Base-by-base conservation (phyloP, 1,140 invertebrate genomes). In the Heliconius eleuchia region DNA sequence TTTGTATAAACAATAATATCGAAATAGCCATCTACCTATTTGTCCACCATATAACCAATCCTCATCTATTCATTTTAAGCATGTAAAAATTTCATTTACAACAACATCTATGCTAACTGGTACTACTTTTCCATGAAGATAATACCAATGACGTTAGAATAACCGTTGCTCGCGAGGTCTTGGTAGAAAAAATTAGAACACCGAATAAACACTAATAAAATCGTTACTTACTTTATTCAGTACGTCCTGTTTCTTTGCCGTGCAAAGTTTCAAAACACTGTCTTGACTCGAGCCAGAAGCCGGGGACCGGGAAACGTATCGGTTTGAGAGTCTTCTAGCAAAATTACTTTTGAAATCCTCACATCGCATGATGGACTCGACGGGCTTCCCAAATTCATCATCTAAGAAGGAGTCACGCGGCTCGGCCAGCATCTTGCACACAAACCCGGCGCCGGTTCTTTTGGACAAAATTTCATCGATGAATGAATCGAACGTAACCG, bases 341-440 rank as follows among this genome's bases (percentile, higher is more conserved):
- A 94, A 94, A 85, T 93, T 94, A 77, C 92, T 94, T 79, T 94
- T 94, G 74, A 94, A 94, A 78, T 94, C 91, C 80, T 94, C 92
- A 84, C 91, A 93, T 81, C 87, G 88, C 92, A 94, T 94, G 72
- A 94, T 92, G 30, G 92, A 93, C 82, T 94, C 92, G 23, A 94
- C 92, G 55, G 92, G 91, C 80, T 86, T 88, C 79, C 84, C 88
- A 77, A 93, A 94, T 84, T 90, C 91, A 34, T 91, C 90, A 77
- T 90, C 90, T 73, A 84, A 82, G 81, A 85, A 79, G 74, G 81
- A 75, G 27, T 88, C 86, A 73, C 82, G 75, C 70, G 84, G 80
- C 78, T 88, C 86, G 77, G 90, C 88, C 78, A 91, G 87, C 90
- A 92, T 82, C 83, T 85, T 84, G 73, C 80, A 75, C 78, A 83